Base-by-base conservation (phyloP, 2,113 vertebrate species). In the Rhabdomys dilectus region DNA sequence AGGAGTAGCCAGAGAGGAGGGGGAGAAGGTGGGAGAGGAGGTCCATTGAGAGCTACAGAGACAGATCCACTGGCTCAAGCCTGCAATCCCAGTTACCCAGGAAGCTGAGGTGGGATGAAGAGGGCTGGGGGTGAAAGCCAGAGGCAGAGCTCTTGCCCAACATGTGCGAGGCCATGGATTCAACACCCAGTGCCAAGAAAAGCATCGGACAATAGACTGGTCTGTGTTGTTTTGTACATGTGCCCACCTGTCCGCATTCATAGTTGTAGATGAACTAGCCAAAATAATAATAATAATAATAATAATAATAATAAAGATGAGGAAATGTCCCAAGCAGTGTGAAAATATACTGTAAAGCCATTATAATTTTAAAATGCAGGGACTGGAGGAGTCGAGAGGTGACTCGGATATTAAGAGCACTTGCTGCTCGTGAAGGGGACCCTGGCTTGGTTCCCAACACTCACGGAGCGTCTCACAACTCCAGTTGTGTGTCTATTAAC, bases 341-440 rank as follows among this genome's bases (percentile, higher is more conserved):
- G 45, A 82, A 90, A 92, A 90, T 80, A 88, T 22, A 51, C 64
- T 36, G 34, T n/a, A 24, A 77, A 91, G 64, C 34, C 60, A 36
- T 39, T 58, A 51, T 76, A 19, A 72, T 76, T 89, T 88, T 80
- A 62, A 95, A 80, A 48, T 22, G 17, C 60, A 86, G 36, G 36
- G n/a, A 7, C 53, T 81, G 53, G 11, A 24, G 78, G 70, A 21
- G 5, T 81, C 24, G 21, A 58, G 53, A 21, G 78, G 15, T n/a
- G 5, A n/a, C 73, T 39, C 11, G 4, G 78, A 13, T 21, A n/a
- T 13, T 58, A 81, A 58, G 80, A 82, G 12, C 56, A 39, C 80
- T 39, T 4, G 36, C 3, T 82, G 56, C 36, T 39, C n/a, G 39
- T 60, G 80, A 60, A 60, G n/a, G 39, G 36, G 56, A 60, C 12